These are phyloP conservation scores for Aplodontia rufa DNA, from an alignment of 2,113 vertebrate species.

Conservation along the genomic window DNA sequence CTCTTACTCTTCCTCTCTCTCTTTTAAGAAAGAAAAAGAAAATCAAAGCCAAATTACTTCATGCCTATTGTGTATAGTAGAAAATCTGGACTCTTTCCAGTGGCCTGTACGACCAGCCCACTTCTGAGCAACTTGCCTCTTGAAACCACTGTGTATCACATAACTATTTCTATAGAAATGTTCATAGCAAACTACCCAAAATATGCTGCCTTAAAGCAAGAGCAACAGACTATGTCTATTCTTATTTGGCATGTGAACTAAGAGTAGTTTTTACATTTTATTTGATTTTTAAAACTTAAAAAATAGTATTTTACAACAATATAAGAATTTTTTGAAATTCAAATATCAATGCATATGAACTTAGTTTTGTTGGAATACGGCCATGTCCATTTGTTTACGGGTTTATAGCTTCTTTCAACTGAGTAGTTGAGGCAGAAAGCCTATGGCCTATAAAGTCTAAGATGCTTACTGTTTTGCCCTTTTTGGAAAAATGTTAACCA, in stretches of 20 bases:
- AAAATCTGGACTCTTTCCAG: neutral
- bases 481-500: neutral
- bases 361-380: neutral
- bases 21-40: no score
- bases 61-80: neutral
- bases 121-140: neutral
- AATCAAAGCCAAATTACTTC: neutral
- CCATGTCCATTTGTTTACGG: neutral
- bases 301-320: neutral
- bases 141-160: neutral
- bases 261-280: neutral
- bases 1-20: no score
- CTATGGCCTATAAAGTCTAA: neutral
- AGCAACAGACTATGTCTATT: neutral
- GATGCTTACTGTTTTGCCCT: neutral
- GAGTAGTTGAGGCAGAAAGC: neutral
- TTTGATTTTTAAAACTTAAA: neutral
- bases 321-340: neutral
- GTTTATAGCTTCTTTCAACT: neutral
- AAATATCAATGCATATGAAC: neutral
- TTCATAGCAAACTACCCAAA: neutral
- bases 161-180: neutral
- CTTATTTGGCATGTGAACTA: neutral
- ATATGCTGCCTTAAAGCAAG: neutral
- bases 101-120: neutral